These are phyloP conservation scores for Pygmarrhopalites habei DNA, from an alignment of 1,140 invertebrate genomes.

Conservation along the genomic window DNA sequence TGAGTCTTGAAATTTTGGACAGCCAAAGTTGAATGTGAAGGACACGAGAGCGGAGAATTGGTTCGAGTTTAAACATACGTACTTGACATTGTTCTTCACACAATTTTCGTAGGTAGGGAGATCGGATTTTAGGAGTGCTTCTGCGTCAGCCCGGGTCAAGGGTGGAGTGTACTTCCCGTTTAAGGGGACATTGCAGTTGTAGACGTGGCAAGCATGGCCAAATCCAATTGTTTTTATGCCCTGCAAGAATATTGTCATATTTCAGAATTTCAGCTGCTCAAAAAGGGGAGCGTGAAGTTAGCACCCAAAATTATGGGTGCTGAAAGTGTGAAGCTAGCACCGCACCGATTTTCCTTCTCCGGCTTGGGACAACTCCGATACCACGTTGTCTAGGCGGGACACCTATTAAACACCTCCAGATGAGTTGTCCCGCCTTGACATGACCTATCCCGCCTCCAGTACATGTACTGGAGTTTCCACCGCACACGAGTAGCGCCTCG, in stretches of 20 bases:
- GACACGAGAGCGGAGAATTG: slow-evolving; percentile 34
- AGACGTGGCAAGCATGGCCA: slow-evolving; percentile 20
- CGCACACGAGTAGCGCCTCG: too few relatives aligned
- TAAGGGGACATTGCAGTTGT: slow-evolving; percentile 29
- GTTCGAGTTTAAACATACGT: slow-evolving; percentile 23
- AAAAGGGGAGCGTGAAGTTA: too few relatives aligned
- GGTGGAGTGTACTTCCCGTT: slow-evolving; percentile 32
- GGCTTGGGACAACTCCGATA: too few relatives aligned
- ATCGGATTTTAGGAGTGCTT: slow-evolving; percentile 24
- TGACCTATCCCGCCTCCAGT: too few relatives aligned
- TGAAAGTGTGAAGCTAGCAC: too few relatives aligned
- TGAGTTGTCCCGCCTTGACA: too few relatives aligned
- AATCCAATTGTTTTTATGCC: slow-evolving; percentile 16
- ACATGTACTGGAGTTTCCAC: too few relatives aligned
- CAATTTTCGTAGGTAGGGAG: slow-evolving; percentile 25
- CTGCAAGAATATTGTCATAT: background rate
- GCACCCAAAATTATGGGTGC: too few relatives aligned
- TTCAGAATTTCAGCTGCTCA: too few relatives aligned
- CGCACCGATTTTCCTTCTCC: too few relatives aligned
- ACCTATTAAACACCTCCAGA: too few relatives aligned
- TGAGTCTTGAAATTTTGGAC: slow-evolving; percentile 27
- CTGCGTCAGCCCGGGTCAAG: slow-evolving; percentile 23
- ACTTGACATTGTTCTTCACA: slow-evolving; percentile 11
- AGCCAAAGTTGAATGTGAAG: slow-evolving; percentile 35
- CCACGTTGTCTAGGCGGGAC: too few relatives aligned